Evolutionary conservation across 2,113 vertebrate genomes (phyloP), one percentile per base, ranked within the genome.

Genomic region (Poecile atricapillus): DNA sequence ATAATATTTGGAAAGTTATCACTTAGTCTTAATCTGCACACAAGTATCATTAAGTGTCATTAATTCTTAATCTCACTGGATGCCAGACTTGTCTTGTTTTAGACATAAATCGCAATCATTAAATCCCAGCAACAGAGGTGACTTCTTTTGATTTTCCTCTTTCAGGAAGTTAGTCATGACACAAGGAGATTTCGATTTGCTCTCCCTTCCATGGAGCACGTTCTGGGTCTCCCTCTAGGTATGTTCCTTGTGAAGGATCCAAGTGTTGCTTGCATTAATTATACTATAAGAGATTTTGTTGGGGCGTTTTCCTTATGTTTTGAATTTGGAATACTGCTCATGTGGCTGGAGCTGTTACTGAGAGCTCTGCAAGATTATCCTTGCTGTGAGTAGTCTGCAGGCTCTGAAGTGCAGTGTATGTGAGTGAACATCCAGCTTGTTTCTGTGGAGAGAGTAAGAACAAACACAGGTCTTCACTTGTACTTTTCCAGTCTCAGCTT

Each of bases 181-280:
- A 99, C 99, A 1, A 98, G 99, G 88, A 98, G 96, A 82, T 99
- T 99, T 89, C 99, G 99, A 28, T 99, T 99, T 33, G 99, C 99
- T 4, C 98, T 99, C 85, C 99, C 98, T 1, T 98, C 98, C 5
- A 90, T 92, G 4, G 96, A 98, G 23, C 98, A 99, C 15, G 31
- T 99, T 80, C 98, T 99, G 74, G 99, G 99, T 33, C 99, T 99
- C 60, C 99, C 99, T 2, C 20, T 99, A 2, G 99, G 99, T 99
- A 88, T 21, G 98, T 98, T 55, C 58, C 33, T 69, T 64, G 8
- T 12, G 39, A 47, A 63, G 70, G 68, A 60, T 63, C n/a, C 37
- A 62, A 15, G 8, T 7, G 0, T 31, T 74, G 47, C 39, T 53
- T 44, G 33, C 15, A 44, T 68, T 74, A 53, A 30, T 78, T 64